Evolutionary conservation across 2,113 vertebrate genomes (phyloP), one percentile per base, ranked within the genome.

Genomic region (Spea bombifrons): DNA sequence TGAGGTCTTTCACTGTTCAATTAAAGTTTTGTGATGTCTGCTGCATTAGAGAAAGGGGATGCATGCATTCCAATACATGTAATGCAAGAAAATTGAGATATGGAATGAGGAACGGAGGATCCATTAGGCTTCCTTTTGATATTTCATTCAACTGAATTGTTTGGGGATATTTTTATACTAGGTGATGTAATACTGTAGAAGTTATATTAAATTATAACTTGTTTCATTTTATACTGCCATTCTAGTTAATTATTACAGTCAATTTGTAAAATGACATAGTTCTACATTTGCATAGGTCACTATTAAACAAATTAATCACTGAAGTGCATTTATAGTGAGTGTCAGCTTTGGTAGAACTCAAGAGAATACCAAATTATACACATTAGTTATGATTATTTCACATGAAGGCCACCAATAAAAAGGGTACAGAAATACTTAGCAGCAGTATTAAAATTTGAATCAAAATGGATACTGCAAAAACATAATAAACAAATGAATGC

Each of bases 301-400:
- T 94, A 93, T 95, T 95, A 94, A 93, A 94, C 88, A 92, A 94
- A 94, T 93, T 91, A 94, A 94, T 92, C 92, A 90, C 92, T 92
- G 90, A 93, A 96, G 95, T 94, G 88, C 92, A 94, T 95, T 95
- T 92, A 93, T 63, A 79, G 63, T 59, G 44, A 95, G 93, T 95
- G 94, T 94, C 94, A 95, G 93, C 92, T 93, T 94, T 94, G 91
- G 93, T 94, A 90, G 92, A 95, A 94, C 94, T 95, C 94, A 94
- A 93, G 91, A 89, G 90, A 90, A 93, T 92, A 92, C 91, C 91
- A 91, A 94, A 93, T 94, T 91, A 94, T 91, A 92, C 90, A 92
- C 95, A 93, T 95, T 96, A 95, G 93, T 96, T 95, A 95, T 92
- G 92, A 94, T 92, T 93, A 95, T 97, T 96, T 96, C 93, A 94